phyloP scores from a whole-genome alignment of 2,888 invertebrate genomes.

The Diabrotica balteata region DNA sequence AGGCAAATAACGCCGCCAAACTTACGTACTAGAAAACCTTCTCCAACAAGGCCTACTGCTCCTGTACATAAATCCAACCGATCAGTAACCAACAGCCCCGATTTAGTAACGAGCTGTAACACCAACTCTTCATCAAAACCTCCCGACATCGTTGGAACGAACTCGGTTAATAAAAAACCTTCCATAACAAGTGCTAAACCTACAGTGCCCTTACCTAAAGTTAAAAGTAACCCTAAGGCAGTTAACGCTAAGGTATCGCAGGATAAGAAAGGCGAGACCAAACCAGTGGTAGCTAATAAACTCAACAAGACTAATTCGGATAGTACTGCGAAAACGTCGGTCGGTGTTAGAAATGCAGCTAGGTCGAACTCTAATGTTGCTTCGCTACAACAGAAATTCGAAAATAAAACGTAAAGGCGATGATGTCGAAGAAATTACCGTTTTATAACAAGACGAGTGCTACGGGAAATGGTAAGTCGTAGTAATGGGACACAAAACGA shows the following conservation, averaged over 20 bases:
- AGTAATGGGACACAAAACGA: too few species aligned
- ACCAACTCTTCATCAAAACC: slow-evolving; percentile 63
- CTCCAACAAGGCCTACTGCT: slow-evolving; percentile 48
- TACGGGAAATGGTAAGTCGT: not conserved
- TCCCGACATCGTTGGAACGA: slow-evolving; percentile 68
- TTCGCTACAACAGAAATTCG: slow-evolving; percentile 80
- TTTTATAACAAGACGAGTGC: not conserved
- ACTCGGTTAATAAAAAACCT: slow-evolving; percentile 50
- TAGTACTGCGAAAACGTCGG: slow-evolving; percentile 46
- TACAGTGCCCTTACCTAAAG: slow-evolving; percentile 55
- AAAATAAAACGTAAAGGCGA: slow-evolving; percentile 60
- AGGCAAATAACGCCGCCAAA: slow-evolving; percentile 61
- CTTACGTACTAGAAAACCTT: slow-evolving; percentile 58
- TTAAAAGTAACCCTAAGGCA: slow-evolving; percentile 58
- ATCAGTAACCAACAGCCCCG: slow-evolving; percentile 68
- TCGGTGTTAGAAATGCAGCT: slow-evolving; percentile 63
- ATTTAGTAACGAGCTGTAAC: slow-evolving; percentile 75
- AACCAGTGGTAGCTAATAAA: slow-evolving; percentile 40
- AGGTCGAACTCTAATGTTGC: slow-evolving; percentile 74
- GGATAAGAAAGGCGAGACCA: slow-evolving; percentile 57
- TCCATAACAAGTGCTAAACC: slow-evolving; percentile 54
- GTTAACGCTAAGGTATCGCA: slow-evolving; percentile 53
- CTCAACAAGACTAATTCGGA: slow-evolving; percentile 39
- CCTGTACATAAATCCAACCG: slow-evolving; percentile 48
- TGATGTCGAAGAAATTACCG: not conserved